Base-by-base conservation (phyloP, 2,113 vertebrate genomes). In the Suncus etruscus region DNA sequence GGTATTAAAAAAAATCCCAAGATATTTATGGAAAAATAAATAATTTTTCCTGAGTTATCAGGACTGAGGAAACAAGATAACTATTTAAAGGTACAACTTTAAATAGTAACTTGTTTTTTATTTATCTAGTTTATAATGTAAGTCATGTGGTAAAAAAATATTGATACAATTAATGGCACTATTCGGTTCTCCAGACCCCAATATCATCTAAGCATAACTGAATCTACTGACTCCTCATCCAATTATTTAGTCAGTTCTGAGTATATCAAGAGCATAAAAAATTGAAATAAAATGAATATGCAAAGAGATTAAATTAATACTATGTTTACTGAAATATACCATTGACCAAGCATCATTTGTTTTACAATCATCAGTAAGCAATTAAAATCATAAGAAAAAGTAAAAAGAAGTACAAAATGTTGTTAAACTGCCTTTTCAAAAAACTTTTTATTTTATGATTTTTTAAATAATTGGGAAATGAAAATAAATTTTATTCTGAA, bases 401-500 rank as follows among this genome's bases (percentile, higher is more conserved):
- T 45, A 22, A 32, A 74, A 3, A 20, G 50, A 11, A 18, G 8
- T 20, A 31, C 50, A 16, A 65, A 92, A 83, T 4, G 58, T 18
- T 9, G 65, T 31, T n/a, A 48, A 82, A 85, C 54, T 22, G 0
- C 8, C 29, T 58, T 14, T 79, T 75, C 7, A 22, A 80, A 51
- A 89, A 31, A 12, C 29, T 61, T 68, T 74, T 39, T 73, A 45
- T 84, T 76, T 83, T 89, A n/a, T 93, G 0, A 48, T 47, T 58
- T 81, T 93, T 92, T 76, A 50, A 83, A 47, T 84, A 83, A 77
- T n/a, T 3, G 3, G n/a, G n/a, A 50, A 89, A 48, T 66, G 69
- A 73, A 10, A 50, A 0, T 8, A 72, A 69, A 61, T 68, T 83
- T 1, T 69, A 82, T 6, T 63, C 48, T 51, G 29, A 87, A 78